Evolutionary conservation across 1,140 invertebrate genomes (phyloP), one percentile per base, ranked within the genome.

Genomic region (Drosophila nebulosa): DNA sequence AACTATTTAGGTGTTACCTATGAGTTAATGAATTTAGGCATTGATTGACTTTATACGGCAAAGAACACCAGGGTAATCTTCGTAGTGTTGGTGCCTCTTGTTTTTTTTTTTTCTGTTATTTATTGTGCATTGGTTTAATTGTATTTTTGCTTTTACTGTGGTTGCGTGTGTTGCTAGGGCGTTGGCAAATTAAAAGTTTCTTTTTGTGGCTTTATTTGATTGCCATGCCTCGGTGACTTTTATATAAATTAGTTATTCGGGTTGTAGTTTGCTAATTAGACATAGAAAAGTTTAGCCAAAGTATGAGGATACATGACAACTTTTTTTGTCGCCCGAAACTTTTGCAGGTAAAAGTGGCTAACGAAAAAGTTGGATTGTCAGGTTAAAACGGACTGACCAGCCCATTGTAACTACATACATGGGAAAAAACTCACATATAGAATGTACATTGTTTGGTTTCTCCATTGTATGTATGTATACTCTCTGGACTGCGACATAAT

Each of bases 131-230:
- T 27, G 52, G 5, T 55, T 32, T 55, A 32, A 46, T 65, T 16
- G 14, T 16, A 12, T 39, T 3, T 21, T n/a, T 26, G 9, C n/a
- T 26, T 16, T 22, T 52, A 21, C 52, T 59, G 30, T 59, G 10
- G 12, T 79, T 85, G 80, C 67, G 64, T 85, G 75, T 59, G 50
- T 39, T 78, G 58, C 64, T 69, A 62, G 67, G 72, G 64, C 60
- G 59, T 70, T 74, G 63, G 69, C 78, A 85, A 85, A 88, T 81
- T 85, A 85, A 85, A 85, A 85, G 74, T 86, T 85, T 46, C 39
- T 21, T 46, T 46, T 69, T 59, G 57, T 36, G 64, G 50, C 55
- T 68, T 74, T 74, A 77, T 75, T 70, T 60, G 72, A 86, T 78
- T 60, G 68, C 61, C 81, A 39, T 18, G 60, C 62, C 57, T 64